phyloP scores from a whole-genome alignment of 2,888 invertebrate species.

The Eulithis prunata region DNA sequence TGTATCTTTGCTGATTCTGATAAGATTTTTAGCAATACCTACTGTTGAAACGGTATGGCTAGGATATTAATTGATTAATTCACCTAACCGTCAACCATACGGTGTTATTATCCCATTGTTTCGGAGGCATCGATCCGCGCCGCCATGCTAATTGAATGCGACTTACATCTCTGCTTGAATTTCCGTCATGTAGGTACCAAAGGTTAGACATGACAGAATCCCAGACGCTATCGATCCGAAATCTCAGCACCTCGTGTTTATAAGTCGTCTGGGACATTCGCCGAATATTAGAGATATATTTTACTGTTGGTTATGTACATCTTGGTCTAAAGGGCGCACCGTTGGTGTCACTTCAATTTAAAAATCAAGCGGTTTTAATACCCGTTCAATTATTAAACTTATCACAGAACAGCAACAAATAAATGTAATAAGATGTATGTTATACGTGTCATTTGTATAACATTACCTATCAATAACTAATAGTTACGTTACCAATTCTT shows the following conservation, averaged over 20 bases:
- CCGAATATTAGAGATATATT: background rate
- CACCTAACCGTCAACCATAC: constrained; percentile 33
- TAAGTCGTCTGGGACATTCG: constrained; percentile 22
- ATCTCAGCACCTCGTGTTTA: constrained; percentile 26
- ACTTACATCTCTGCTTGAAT: constrained; percentile 51
- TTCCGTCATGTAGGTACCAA: constrained; percentile 43
- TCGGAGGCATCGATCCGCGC: constrained; percentile 50
- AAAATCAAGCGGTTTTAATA: background rate
- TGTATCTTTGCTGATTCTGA: background rate
- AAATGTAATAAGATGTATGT: background rate
- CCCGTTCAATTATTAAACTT: background rate
- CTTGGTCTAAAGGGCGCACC: too few relatives aligned
- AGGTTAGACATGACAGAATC: constrained; percentile 35
- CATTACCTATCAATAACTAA: background rate
- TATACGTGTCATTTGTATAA: background rate
- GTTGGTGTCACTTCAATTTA: background rate
- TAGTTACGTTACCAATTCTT: constrained; percentile 5
- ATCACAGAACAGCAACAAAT: background rate
- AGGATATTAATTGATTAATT: constrained; percentile 10
- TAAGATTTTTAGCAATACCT: background rate
- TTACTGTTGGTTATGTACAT: background rate
- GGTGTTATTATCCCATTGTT: constrained; percentile 52
- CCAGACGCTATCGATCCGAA: constrained; percentile 52
- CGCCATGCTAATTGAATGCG: constrained; percentile 46
- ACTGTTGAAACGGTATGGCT: too few relatives aligned